Base-by-base conservation (phyloP, 2,797 vertebrate species). In the Sebastes reedi region DNA sequence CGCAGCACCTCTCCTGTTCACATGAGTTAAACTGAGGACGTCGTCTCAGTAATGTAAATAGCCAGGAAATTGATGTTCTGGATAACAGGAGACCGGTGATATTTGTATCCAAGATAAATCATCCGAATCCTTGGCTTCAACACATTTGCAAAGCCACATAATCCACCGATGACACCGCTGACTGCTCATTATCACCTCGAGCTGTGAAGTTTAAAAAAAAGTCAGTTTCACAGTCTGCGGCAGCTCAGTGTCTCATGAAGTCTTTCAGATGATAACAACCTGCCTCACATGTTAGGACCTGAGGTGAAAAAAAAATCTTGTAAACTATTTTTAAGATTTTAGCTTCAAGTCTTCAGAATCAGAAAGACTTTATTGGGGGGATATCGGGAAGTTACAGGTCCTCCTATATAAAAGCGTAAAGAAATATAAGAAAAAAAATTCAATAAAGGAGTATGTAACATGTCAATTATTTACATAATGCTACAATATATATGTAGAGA, bases 121-220 rank as follows among this genome's bases (percentile, higher is more conserved):
- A 64, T 29, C 67, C 66, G 29, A 75, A 13, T 67, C 22, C 16
- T 68, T 14, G 39, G 32, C 42, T 79, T 64, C n/a, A 75, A 59
- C 75, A 74, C 64, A 59, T 50, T 34, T 58, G 71, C 27, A 55
- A 24, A 80, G 58, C 30, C 22, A n/a, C 54, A 64, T 76, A 69
- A 81, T 60, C 59, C 27, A 25, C 55, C 24, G 22, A 29, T 77
- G 64, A 67, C 81, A 62, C 66, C 8, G 62, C 8, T 56, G 18
- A 14, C 75, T 81, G 61, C 70, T 87, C 65, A 82, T 92, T 81
- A 88, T 87, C 90, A 87, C 86, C 75, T 84, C 16, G 3, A 78
- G 66, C 75, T 81, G 83, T 29, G 67, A 85, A 54, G 52, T 65
- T 11, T 27, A 2, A 30, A 25, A 32, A 30, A 60, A 56, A 11